Evolutionary conservation across 2,113 vertebrate genomes (phyloP).

Genomic region (Egretta garzetta): DNA sequence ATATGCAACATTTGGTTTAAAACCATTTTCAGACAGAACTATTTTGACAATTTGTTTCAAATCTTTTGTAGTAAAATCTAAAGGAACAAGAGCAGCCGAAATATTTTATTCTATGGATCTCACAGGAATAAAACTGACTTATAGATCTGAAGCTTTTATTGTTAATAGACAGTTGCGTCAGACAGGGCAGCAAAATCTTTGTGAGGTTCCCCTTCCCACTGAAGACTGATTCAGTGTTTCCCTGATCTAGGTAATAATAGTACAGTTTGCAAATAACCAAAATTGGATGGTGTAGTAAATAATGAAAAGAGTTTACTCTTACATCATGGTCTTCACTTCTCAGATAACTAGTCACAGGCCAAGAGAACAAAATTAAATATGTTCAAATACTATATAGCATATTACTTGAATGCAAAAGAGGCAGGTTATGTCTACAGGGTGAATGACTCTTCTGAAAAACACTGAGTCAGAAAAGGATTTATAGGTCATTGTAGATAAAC

Average conservation of each 20-base stretch:
- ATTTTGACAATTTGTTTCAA: not conserved
- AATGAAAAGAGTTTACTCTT: not conserved
- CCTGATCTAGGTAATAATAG: not conserved
- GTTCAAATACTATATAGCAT: not conserved
- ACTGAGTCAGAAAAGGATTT: not conserved
- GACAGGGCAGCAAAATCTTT: not conserved
- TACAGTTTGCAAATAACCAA: not conserved
- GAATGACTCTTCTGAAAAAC: not conserved
- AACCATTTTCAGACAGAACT: not conserved
- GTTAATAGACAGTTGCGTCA: not conserved
- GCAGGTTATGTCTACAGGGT: not conserved
- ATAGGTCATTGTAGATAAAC: not conserved
- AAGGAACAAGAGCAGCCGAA: not conserved
- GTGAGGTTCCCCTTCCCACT: not conserved
- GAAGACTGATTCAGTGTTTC: not conserved
- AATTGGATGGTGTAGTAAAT: not conserved
- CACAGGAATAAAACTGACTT: not conserved
- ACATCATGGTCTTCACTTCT: not conserved
- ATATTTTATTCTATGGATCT: not conserved
- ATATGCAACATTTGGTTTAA: not conserved
- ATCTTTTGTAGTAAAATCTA: not conserved
- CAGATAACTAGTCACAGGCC: not conserved
- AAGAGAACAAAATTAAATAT: not conserved
- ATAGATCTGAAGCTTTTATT: not conserved
- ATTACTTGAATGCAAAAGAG: not conserved